Base-by-base conservation (phyloP, 2,113 vertebrate genomes). In the Rhinolophus ferrumequinum region DNA sequence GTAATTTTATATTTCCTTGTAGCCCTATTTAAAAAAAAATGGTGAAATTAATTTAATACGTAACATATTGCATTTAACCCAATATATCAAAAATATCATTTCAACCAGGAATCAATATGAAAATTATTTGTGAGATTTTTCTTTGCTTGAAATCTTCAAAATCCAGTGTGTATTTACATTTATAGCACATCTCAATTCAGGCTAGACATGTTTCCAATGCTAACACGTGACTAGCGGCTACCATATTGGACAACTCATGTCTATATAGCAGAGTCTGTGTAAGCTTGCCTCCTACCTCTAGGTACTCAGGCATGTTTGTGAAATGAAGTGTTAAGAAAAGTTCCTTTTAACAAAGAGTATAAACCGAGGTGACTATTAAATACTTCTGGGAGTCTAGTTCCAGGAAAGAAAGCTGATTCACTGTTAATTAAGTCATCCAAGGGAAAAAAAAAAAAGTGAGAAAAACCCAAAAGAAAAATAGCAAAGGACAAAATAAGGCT, bases 381-480 rank as follows among this genome's bases (percentile, higher is more conserved):
- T 41, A 87, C 30, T 79, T 95, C 58, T 92, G 54, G 11, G n/a
- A 90, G 58, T 82, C 66, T 88, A 44, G 56, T 92, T 86, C 84
- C 83, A 94, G 72, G 26, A 91, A 90, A 90, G 35, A 86, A 90
- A 79, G 24, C 47, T 79, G 76, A 75, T 24, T 90, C 50, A 52
- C 9, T 76, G 35, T 83, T 88, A 52, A 86, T 73, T 77, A 90
- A 88, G 30, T n/a, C 70, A 80, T 54, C 89, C 28, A 38, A 62
- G 35, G 47, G 1, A 15, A 58, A 24, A 56, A 28, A 30, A 50
- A 30, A 70, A 50, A 64, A 54, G 13, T 41, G 66, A 88, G 24
- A 85, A 21, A 96, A 91, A 83, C 28, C 50, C 33, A 66, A 96
- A 96, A 60, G 13, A 91, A 94, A 96, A 90, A 82, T n/a, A 79